Evolutionary conservation across 2,113 vertebrate species (phyloP).

Genomic region (Dissostichus mawsoni): DNA sequence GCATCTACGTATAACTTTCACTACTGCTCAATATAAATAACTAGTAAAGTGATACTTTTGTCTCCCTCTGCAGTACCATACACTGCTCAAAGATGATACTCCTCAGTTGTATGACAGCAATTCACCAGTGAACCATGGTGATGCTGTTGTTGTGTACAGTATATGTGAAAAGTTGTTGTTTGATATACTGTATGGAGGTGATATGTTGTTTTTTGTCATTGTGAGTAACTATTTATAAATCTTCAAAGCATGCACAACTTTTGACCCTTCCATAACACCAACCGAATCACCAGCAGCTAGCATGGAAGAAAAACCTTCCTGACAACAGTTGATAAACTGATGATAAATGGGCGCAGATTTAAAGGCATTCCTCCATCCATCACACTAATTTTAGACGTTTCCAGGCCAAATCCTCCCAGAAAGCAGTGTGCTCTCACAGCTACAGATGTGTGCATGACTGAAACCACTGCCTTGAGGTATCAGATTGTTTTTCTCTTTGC

Average conservation of each 20-base stretch:
- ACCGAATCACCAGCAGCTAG: not conserved
- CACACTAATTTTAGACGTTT: slow-evolving; percentile 31
- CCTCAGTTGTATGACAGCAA: not conserved
- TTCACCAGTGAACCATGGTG: not conserved
- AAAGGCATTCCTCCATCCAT: slow-evolving; percentile 19
- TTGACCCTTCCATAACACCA: not conserved
- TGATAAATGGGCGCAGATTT: slow-evolving; percentile 12
- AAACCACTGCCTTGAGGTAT: slow-evolving; percentile 19
- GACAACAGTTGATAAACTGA: slow-evolving; percentile 24
- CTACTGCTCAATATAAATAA: not conserved
- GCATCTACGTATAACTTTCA: not conserved
- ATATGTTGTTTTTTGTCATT: not conserved
- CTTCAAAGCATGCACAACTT: not conserved
- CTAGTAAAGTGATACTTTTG: not conserved
- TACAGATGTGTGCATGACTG: slow-evolving; percentile 9
- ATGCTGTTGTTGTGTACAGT: not conserved
- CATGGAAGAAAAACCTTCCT: not conserved
- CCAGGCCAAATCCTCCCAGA: slow-evolving; percentile 23
- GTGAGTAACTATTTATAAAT: not conserved
- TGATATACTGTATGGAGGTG: not conserved
- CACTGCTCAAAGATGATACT: not conserved
- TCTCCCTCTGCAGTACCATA: not conserved
- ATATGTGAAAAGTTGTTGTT: not conserved
- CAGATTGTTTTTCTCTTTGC: slow-evolving; percentile 28
- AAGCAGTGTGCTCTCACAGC: slow-evolving; percentile 20